Evolutionary conservation across 2,113 vertebrate genomes (phyloP).

Genomic region (Oceanites oceanicus): DNA sequence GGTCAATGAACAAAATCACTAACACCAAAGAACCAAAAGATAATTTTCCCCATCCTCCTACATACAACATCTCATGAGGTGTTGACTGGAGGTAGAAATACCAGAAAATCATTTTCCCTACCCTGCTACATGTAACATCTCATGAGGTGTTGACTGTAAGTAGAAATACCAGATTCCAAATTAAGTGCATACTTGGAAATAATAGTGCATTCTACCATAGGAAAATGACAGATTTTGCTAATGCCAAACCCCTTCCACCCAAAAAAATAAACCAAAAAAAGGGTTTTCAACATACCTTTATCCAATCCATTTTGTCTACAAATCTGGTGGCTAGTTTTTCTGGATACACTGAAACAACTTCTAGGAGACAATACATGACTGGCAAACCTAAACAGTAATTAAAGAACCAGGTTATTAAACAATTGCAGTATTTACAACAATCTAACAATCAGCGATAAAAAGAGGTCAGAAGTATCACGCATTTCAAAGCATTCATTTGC

Average conservation of each 20-base stretch:
- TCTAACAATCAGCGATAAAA: neutral
- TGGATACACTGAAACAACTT: conserved; percentile 92
- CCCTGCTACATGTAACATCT: neutral
- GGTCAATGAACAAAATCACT: neutral
- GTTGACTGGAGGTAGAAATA: neutral
- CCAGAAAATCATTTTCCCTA: neutral
- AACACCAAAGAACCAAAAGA: neutral
- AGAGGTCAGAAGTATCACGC: neutral
- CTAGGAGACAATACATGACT: conserved; percentile 96
- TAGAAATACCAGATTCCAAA: neutral
- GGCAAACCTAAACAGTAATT: conserved; percentile 83
- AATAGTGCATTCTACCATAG: neutral
- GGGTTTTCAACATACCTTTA: conserved; percentile 80
- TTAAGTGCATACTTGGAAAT: neutral
- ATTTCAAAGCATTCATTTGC: neutral
- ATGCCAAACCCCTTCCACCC: neutral
- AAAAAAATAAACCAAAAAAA: neutral
- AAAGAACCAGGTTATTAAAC: neutral
- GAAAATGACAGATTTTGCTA: neutral
- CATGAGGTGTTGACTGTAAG: neutral
- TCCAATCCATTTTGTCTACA: conserved; percentile 93
- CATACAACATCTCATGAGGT: neutral
- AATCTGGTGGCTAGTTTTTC: conserved; percentile 90
- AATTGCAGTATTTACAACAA: neutral
- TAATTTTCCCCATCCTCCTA: neutral